Base-by-base conservation (phyloP, 2,797 vertebrate species). In the Pangasius macronema region DNA sequence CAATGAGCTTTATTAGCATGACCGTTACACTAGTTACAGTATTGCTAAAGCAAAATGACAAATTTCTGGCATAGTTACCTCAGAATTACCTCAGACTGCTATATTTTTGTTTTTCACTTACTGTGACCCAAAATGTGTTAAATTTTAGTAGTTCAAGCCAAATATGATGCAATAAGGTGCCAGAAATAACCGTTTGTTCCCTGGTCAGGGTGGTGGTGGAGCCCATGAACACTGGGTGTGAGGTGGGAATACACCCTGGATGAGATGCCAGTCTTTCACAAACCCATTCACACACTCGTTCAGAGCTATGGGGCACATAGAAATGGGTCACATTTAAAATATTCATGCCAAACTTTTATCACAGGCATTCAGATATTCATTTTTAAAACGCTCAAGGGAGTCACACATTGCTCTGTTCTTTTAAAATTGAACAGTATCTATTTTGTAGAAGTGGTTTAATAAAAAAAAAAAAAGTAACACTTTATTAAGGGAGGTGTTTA, bases 311-410 rank as follows among this genome's bases (percentile, higher is more conserved):
- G 24, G 24, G 24, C 24, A 42, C 57, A 46, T 14, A 42, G 91
- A 95, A 94, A 90, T 95, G 94, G 95, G 95, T 95, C 95, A 95
- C 24, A 30, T 91, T 93, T 94, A 92, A 94, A 94, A 93, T 87
- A 94, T 95, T 94, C 87, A 90, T 91, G 82, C 83, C 77, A 57
- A 87, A 85, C 90, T 91, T 91, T 90, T 89, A 91, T 91, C 86
- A 89, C 49, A 83, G 42, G 86, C 70, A 86, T 83, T 85, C 88
- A 87, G 87, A 87, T 87, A 76, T 88, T 88, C 86, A 90, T 92
- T 92, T 59, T 93, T 91, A 90, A 90, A 79, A 88, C 89, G 92
- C 92, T 85, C 75, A 73, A 86, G 89, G 92, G 77, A 87, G 42
- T 80, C 83, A 87, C 20, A 87, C 65, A 86, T 36, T 36, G 20